Evolutionary conservation across 2,888 invertebrate genomes (phyloP).

Genomic region (Calameuta filiformis): DNA sequence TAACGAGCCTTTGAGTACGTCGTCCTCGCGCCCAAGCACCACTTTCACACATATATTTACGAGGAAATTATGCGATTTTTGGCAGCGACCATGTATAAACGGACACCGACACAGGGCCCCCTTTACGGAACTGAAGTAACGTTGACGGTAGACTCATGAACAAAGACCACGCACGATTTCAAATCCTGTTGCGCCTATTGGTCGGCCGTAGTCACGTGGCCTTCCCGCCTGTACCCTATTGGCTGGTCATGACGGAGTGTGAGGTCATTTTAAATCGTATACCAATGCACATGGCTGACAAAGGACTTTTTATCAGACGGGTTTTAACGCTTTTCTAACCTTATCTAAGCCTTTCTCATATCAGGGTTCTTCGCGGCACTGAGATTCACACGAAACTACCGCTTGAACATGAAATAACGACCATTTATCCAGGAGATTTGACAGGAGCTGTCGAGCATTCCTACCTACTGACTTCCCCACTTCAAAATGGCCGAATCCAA

Average conservation of each 20-base stretch:
- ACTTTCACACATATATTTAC: slow-evolving; percentile 58
- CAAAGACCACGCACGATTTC: slow-evolving; percentile 67
- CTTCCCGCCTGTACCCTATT: slow-evolving; percentile 62
- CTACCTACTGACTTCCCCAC: slow-evolving; percentile 39
- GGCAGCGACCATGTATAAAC: slow-evolving; percentile 58
- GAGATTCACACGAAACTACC: not conserved
- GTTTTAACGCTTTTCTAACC: not conserved
- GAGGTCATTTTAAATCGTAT: slow-evolving; percentile 47
- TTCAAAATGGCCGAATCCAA: slow-evolving; percentile 54
- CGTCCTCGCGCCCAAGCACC: slow-evolving; percentile 45
- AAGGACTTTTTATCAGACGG: slow-evolving; percentile 14
- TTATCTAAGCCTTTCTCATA: not conserved
- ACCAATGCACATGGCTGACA: slow-evolving; percentile 48
- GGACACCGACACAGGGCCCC: slow-evolving; percentile 64
- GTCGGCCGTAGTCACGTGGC: slow-evolving; percentile 69
- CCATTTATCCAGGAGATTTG: not conserved
- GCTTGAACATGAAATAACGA: not conserved
- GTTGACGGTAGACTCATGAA: slow-evolving; percentile 61
- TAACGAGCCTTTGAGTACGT: slow-evolving; percentile 46
- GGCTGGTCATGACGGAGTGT: slow-evolving; percentile 51
- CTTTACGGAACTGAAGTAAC: slow-evolving; percentile 64
- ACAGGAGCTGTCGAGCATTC: not conserved
- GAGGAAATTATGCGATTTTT: slow-evolving; percentile 43
- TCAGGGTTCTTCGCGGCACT: not conserved
- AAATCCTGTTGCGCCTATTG: slow-evolving; percentile 69